These are phyloP conservation scores for Aphodius sticticus DNA, from an alignment of 2,888 invertebrate genomes.

Conservation along the genomic window DNA sequence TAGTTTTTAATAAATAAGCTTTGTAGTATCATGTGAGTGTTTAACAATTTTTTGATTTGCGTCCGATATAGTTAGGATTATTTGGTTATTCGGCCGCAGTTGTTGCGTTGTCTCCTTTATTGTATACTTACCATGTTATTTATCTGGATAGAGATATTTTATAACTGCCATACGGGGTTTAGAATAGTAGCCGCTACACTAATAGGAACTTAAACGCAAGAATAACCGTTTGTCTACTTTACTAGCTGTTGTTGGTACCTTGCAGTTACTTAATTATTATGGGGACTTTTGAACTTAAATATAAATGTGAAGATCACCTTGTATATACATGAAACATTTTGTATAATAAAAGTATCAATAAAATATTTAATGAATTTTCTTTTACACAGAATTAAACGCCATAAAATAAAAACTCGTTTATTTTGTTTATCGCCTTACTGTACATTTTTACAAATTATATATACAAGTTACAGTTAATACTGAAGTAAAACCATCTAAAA, in stretches of 20 bases:
- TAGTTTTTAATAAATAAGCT: background rate
- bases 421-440: slow-evolving; percentile 5
- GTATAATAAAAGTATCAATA: background rate
- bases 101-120: background rate
- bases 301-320: background rate
- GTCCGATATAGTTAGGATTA: background rate
- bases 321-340: background rate
- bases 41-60: background rate
- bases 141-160: background rate
- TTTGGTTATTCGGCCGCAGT: background rate
- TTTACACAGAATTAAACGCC: slow-evolving; percentile 8
- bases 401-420: background rate
- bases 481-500: background rate
- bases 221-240: background rate
- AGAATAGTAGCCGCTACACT: background rate
- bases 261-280: background rate
- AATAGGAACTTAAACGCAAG: background rate
- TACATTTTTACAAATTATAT: slow-evolving; percentile 8
- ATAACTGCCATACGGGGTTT: background rate
- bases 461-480: background rate
- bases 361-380: background rate
- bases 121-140: slow-evolving; percentile 4
- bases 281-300: background rate
- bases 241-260: background rate
- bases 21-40: background rate